phyloP scores from a whole-genome alignment of 2,797 vertebrate genomes.

The Gymnothorax reevesii region DNA sequence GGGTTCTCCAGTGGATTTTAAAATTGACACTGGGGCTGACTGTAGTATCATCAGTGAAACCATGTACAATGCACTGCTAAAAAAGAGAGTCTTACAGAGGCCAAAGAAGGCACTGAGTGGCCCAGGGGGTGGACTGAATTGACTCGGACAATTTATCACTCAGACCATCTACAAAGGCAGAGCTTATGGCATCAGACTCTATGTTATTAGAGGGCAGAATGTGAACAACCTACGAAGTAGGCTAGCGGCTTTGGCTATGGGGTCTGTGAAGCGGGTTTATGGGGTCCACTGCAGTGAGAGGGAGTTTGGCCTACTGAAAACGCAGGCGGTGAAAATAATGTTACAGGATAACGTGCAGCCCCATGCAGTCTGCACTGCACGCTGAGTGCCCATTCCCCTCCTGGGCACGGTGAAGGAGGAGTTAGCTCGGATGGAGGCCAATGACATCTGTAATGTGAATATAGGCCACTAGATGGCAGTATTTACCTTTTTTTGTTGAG shows the following conservation, averaged over 20 bases:
- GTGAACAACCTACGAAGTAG: constrained; percentile 14
- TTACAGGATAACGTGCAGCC: background rate
- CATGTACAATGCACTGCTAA: background rate
- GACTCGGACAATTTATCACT: background rate
- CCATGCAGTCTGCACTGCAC: background rate
- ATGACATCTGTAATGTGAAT: too few species aligned
- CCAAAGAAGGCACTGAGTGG: background rate
- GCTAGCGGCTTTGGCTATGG: background rate
- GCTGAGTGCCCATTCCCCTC: background rate
- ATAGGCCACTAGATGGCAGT: too few species aligned
- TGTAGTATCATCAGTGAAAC: too few species aligned
- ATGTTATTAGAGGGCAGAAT: background rate
- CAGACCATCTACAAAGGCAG: background rate
- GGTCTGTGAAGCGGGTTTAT: background rate
- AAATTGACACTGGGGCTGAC: constrained; percentile 27
- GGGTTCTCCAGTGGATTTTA: constrained; percentile 21
- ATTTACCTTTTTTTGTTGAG: too few species aligned
- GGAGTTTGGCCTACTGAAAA: background rate
- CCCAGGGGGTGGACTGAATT: background rate
- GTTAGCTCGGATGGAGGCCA: too few species aligned
- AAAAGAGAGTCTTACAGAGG: background rate
- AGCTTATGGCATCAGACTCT: background rate
- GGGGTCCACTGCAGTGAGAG: background rate
- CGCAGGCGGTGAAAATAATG: background rate
- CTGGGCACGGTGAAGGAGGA: background rate